Conservation (phyloP, 2,888 invertebrate genomes). For the Lasioglossum morio region DNA sequence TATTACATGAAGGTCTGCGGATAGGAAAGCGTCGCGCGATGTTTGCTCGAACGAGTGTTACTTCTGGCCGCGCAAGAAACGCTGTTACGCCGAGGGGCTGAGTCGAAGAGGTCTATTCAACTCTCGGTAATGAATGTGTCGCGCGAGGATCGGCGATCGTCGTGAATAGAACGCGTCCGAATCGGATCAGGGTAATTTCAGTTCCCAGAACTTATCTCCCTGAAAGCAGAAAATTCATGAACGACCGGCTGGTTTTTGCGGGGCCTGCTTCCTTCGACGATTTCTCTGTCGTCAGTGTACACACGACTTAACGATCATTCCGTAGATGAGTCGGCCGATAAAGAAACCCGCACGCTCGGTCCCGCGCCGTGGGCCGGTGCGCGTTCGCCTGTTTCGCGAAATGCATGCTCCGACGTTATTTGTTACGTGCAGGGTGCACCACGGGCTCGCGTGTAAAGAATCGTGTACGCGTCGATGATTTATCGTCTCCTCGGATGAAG, state of each 20-base stretch:
- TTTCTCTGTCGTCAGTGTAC: constrained; percentile 34
- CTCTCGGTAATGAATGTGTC: constrained; percentile 75
- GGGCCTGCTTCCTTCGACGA: constrained; percentile 31
- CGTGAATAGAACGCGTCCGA: constrained; percentile 23
- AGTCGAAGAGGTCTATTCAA: constrained; percentile 71
- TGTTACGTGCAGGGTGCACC: constrained; percentile 52
- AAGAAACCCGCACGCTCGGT: constrained; percentile 20
- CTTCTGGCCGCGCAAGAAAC: constrained; percentile 70
- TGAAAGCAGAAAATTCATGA: constrained; percentile 3
- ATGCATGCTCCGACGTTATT: constrained; percentile 66
- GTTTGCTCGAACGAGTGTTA: constrained; percentile 46
- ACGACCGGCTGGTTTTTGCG: constrained; percentile 23
- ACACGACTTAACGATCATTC: constrained; percentile 57
- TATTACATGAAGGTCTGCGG: constrained; percentile 10
- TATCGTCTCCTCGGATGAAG: constrained; percentile 64
- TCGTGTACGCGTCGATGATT: constrained; percentile 61
- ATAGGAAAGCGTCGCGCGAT: neutral
- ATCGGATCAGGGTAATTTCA: neutral
- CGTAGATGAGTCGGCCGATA: constrained; percentile 60
- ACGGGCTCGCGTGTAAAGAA: constrained; percentile 54
- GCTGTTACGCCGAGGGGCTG: constrained; percentile 70
- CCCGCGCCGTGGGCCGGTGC: constrained; percentile 2
- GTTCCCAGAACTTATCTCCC: neutral
- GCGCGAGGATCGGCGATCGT: constrained; percentile 52
- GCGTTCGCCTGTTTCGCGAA: constrained; percentile 27